Evolutionary conservation across 2,797 vertebrate species (phyloP).

Genomic region (Apogon hyalosoma): DNA sequence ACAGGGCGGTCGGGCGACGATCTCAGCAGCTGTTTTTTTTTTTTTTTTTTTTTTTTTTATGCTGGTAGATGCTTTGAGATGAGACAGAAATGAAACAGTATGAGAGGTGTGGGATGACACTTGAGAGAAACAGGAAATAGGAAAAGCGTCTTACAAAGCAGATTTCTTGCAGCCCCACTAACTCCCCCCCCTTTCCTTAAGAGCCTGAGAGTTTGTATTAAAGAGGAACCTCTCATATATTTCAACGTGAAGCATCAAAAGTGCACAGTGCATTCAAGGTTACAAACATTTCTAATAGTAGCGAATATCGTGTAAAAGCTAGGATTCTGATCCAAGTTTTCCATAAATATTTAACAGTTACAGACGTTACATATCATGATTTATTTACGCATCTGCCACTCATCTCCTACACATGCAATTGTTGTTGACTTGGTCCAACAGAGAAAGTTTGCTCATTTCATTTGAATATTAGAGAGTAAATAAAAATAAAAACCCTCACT

Average conservation of each 20-base stretch:
- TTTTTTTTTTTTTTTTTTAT: slow-evolving; percentile 65
- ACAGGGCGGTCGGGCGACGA: slow-evolving; percentile 48
- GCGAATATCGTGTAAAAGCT: neutral
- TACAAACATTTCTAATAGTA: neutral
- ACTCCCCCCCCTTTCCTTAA: slow-evolving; percentile 21
- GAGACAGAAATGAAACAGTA: slow-evolving; percentile 52
- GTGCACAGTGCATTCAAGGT: too few species aligned
- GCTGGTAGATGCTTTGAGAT: slow-evolving; percentile 38
- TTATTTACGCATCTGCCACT: neutral
- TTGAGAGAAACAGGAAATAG: slow-evolving; percentile 50
- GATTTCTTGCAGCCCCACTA: slow-evolving; percentile 27
- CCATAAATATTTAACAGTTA: neutral
- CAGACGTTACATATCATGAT: neutral
- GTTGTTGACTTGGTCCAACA: too few species aligned
- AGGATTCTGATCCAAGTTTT: neutral
- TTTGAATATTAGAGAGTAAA: too few species aligned
- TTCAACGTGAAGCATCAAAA: neutral
- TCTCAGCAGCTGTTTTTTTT: slow-evolving; percentile 52
- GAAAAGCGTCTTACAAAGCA: slow-evolving; percentile 38
- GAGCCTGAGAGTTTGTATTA: slow-evolving; percentile 24
- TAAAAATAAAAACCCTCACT: too few species aligned
- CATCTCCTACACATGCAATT: neutral
- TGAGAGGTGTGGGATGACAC: slow-evolving; percentile 42
- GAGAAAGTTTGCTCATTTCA: too few species aligned
- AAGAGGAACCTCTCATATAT: slow-evolving; percentile 16